Evolutionary conservation across 1,140 invertebrate genomes (phyloP).

Genomic region (Aphelenchoides fujianensis): DNA sequence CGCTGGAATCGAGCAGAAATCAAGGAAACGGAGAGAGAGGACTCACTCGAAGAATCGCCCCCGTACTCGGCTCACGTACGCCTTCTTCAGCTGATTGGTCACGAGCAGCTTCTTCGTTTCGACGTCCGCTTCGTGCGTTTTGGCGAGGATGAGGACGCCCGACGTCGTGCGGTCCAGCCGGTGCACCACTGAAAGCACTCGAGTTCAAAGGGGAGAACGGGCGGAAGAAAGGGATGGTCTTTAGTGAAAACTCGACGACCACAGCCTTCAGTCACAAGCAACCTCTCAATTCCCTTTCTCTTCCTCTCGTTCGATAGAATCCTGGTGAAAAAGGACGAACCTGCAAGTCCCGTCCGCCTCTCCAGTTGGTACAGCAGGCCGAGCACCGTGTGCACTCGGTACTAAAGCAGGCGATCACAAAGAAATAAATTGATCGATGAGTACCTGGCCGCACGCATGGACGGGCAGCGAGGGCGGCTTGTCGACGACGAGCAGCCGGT

Average conservation of each 20-base stretch:
- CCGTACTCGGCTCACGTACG: slow-evolving; percentile 92
- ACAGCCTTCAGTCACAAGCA: neutral
- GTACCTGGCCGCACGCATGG: slow-evolving; percentile 72
- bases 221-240: neutral
- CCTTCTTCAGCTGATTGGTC: slow-evolving; percentile 85
- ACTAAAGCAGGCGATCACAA: slow-evolving; percentile 58
- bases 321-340: slow-evolving; percentile 25
- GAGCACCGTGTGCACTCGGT: slow-evolving; percentile 52
- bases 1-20: slow-evolving; percentile 67
- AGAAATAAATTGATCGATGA: no score
- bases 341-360: slow-evolving; percentile 33
- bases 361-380: slow-evolving; percentile 44
- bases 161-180: slow-evolving; percentile 81
- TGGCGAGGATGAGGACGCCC: slow-evolving; percentile 85
- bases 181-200: slow-evolving; percentile 33
- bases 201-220: neutral
- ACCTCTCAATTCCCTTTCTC: no score
- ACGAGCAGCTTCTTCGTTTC: slow-evolving; percentile 85
- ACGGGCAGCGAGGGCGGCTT: slow-evolving; percentile 99
- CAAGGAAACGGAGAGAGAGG: neutral
- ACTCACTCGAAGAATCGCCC: slow-evolving; percentile 91
- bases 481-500: slow-evolving; percentile 96
- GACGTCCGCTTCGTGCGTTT: slow-evolving; percentile 67
- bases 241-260: neutral
- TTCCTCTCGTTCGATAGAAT: neutral